Base-by-base conservation (phyloP, 2,797 vertebrate genomes). In the Gambusia yucatana region DNA sequence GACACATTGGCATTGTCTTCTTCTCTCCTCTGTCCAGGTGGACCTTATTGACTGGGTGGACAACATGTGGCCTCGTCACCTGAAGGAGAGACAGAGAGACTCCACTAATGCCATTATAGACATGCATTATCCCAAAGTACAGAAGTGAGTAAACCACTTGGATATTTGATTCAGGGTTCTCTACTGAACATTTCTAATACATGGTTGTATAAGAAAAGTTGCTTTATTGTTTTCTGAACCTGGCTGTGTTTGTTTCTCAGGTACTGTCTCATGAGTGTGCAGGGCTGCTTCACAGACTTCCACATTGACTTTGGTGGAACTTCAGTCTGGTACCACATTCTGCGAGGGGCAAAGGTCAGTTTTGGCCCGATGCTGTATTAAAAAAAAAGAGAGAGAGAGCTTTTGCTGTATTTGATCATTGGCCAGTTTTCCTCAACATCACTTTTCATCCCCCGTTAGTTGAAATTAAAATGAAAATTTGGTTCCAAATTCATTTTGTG, bases 101-200 rank as follows among this genome's bases (percentile, higher is more conserved):
- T 98, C 98, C 43, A 99, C 98, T 0, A 99, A 99, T 39, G 97
- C 97, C 59, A 99, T 99, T 83, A 96, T 97, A 87, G 98, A 99
- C 87, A 99, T 99, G 98, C 98, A 99, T 87, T 99, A 99, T 88
- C 98, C 98, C 44, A 99, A 99, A 96, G 98, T 99, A 82, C 98
- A 99, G 87, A 99, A 99, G 98, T 99, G 93, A 97, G 98, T 96
- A 25, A 39, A 65, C 16, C 61, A 39, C 16, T 20, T 61, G 16
- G 25, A 55, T 41, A 36, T 75, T 73, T 78, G 0, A 20, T 72
- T 1, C n/a, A 41, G 73, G 5, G 17, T 14, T 3, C 16, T 41
- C 6, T 39, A 7, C 41, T 22, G 3, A 55, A 52, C 16, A 65
- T 28, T 52, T 79, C 10, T 76, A 20, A 3, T 70, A 13, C 20